Evolutionary conservation across 2,797 vertebrate genomes (phyloP).

Genomic region (Loris lydekkerianus): DNA sequence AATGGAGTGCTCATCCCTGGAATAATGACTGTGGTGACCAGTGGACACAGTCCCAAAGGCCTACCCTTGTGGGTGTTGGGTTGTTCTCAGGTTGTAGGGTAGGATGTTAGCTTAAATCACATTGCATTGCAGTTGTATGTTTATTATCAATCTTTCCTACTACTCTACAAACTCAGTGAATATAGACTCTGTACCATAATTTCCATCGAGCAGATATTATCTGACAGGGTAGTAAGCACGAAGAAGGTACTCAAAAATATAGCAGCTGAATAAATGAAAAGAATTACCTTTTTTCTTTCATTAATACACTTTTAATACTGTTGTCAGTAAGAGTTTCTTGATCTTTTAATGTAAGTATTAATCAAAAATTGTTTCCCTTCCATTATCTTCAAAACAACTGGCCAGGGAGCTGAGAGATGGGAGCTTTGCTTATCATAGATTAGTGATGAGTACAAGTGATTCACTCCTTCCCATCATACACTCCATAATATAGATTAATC

Average conservation of each 20-base stretch:
- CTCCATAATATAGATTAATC: constrained; percentile 66
- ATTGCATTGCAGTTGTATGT: background rate
- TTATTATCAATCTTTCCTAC: background rate
- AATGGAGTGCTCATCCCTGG: background rate
- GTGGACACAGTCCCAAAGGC: background rate
- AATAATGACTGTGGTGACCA: background rate
- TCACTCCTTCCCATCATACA: constrained; percentile 2
- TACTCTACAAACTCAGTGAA: background rate
- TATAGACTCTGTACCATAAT: background rate
- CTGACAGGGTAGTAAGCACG: background rate
- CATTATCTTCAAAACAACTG: constrained; percentile 11
- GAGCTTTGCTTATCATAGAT: constrained; percentile 38
- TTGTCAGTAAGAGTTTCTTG: background rate
- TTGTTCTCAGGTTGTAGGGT: background rate
- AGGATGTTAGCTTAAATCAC: background rate
- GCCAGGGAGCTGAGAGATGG: background rate
- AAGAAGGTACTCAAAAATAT: constrained; percentile 28
- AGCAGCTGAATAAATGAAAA: background rate
- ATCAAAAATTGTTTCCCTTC: constrained; percentile 26
- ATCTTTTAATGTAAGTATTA: constrained; percentile 19
- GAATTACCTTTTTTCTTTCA: background rate
- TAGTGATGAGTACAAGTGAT: background rate
- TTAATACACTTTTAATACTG: background rate
- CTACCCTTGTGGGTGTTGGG: background rate
- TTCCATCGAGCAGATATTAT: background rate